Conservation (phyloP, 2,113 vertebrate species). For the Pedetes capensis region DNA sequence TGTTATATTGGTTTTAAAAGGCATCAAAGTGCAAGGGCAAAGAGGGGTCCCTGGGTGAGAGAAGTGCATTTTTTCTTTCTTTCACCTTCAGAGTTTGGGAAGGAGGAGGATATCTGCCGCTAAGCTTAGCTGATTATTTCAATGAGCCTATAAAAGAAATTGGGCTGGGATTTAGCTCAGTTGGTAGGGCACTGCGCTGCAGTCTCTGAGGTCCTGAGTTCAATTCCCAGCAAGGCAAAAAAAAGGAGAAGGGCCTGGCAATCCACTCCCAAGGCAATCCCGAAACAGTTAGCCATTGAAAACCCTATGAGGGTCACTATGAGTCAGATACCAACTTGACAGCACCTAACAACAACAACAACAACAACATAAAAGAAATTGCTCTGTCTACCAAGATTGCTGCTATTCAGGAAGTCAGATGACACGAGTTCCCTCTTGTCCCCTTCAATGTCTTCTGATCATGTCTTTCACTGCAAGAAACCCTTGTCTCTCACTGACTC, state of each 20-base stretch:
- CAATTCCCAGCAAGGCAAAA: too few relatives aligned
- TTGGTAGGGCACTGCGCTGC: too few relatives aligned
- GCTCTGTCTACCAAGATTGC: background rate
- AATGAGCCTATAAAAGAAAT: background rate
- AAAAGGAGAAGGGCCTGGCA: too few relatives aligned
- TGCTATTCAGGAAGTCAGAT: background rate
- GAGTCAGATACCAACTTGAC: too few relatives aligned
- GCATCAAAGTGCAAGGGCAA: background rate
- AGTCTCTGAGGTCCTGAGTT: too few relatives aligned
- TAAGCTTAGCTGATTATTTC: background rate
- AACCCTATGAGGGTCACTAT: too few relatives aligned
- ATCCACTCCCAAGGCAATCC: too few relatives aligned
- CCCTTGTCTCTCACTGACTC: background rate
- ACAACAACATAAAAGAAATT: background rate
- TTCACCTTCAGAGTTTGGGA: background rate
- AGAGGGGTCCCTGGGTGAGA: background rate
- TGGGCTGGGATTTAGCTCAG: too few relatives aligned
- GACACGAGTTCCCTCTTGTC: fast-evolving
- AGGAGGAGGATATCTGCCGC: too few relatives aligned
- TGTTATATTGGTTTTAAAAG: background rate
- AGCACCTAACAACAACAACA: too few relatives aligned
- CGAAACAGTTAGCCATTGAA: too few relatives aligned
- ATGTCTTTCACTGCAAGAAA: background rate
- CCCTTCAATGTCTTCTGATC: background rate
- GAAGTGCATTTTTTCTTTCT: background rate